Evolutionary conservation across 2,797 vertebrate genomes (phyloP), one percentile per base, ranked within the genome.

Genomic region (Anisognathus igniventris): DNA sequence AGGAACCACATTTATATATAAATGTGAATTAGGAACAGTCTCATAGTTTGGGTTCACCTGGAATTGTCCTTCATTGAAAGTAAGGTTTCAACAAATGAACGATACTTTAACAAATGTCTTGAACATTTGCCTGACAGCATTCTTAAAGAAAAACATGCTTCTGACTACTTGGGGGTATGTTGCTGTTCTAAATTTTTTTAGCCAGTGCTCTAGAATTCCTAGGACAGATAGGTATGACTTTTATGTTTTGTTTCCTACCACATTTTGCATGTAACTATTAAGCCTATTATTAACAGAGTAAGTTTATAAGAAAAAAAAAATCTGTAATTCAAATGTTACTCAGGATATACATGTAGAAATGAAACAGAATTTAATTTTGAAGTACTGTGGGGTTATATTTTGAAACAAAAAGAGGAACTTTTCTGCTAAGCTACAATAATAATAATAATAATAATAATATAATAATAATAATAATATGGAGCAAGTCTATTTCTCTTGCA

Each of bases 101-200:
- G 6, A 40, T 93, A 37, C 37, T 96, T 77, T 50, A 96, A 91
- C 90, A 96, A 92, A 95, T 72, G 81, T 94, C 54, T 96, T 94
- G 90, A 96, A 64, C 16, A 20, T 85, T 73, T 95, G 74, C 64
- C 53, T 94, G 30, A 10, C 45, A 54, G 73, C 54, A 13, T 91
- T 94, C 40, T 72, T 92, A 77, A 95, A 85, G 82, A 79, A 94
- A 95, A 96, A 94, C 78, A 82, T 96, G 83, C 56, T 86, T 86
- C 88, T 91, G 81, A 93, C 74, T 96, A 40, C 91, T 57, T 85
- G 54, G 62, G 84, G 62, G 61, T 95, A 71, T 47, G 79, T 39
- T 95, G 77, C 79, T 88, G 93, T 97, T 91, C 79, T 74, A 95
- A 76, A 96, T 93, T 86, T 94, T 93, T 91, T 94, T 92, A 95